Evolutionary conservation across 23 tunicate species (phyloP).

Genomic region (Diplosoma virens): DNA sequence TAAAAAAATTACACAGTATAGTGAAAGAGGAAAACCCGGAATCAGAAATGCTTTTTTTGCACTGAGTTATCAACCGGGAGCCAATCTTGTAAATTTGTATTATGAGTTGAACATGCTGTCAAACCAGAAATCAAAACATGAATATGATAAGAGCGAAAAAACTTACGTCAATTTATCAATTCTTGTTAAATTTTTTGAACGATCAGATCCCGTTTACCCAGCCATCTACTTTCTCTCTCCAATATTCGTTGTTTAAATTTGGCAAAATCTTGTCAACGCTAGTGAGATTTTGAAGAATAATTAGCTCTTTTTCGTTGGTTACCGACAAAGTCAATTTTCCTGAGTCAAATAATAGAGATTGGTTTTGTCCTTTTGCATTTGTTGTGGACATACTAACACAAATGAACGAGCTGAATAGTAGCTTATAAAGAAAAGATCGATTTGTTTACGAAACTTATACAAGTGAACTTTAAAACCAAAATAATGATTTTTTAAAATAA

Average conservation of each 20-base stretch:
- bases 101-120: background rate
- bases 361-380: background rate
- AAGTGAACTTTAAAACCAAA: background rate
- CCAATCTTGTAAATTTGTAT: slow-evolving; percentile 1
- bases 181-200: background rate
- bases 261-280: background rate
- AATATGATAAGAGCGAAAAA: background rate
- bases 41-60: background rate
- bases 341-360: background rate
- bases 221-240: background rate
- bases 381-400: slow-evolving; percentile 18
- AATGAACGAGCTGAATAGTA: slow-evolving; percentile 3
- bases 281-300: background rate
- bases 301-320: background rate
- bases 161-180: background rate
- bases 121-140: background rate
- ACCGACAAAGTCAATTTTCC: background rate
- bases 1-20: slow-evolving; percentile 6
- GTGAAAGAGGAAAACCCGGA: slow-evolving; percentile 7
- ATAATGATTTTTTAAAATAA: background rate
- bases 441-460: background rate
- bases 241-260: background rate
- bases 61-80: background rate
- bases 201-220: background rate
- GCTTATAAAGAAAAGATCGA: background rate